Percentiles rank a stretch among this genome's conserved stretches.
Evolutionary conservation across 2,113 vertebrate genomes (phyloP).

Genomic region (Melanotaenia duboulayi): DNA sequence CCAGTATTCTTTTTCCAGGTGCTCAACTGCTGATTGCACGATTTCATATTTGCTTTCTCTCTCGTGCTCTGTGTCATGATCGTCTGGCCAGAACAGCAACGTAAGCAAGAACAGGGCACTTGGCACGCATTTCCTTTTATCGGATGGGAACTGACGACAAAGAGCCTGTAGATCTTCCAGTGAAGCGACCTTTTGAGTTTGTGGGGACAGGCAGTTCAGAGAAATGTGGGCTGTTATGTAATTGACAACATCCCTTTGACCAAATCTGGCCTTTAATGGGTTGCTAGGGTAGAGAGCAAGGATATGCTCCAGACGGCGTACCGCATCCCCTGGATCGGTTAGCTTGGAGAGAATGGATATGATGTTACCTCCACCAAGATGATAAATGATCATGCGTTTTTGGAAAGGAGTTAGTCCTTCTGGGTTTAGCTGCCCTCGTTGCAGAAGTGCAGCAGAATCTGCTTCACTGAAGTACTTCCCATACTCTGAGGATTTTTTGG

Average conservation of each 20-base stretch:
- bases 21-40: conserved; percentile 79
- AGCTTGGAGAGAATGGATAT: conserved; percentile 82
- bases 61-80: conserved; percentile 65
- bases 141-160: conserved; percentile 72
- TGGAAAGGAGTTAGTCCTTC: conserved; percentile 59
- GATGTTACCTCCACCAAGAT: conserved; percentile 82
- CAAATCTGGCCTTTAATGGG: conserved; percentile 59
- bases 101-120: conserved; percentile 82
- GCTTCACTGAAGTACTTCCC: conserved; percentile 78
- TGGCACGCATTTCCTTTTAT: conserved; percentile 71
- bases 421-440: not conserved
- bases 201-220: conserved; percentile 76
- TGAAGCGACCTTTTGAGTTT: conserved; percentile 62
- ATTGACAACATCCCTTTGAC: conserved; percentile 80
- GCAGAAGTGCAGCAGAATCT: not conserved
- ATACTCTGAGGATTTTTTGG: conserved; percentile 74
- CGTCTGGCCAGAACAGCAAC: conserved; percentile 87
- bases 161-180: conserved; percentile 75
- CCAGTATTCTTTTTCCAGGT: conserved; percentile 71
- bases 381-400: conserved; percentile 81
- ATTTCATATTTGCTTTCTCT: conserved; percentile 79
- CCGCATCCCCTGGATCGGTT: conserved; percentile 71
- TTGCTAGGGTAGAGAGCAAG: conserved; percentile 74
- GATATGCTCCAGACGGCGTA: conserved; percentile 73
- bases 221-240: conserved; percentile 81